Conservation (phyloP, 2,888 invertebrate genomes). For the Trachelus tabidus region DNA sequence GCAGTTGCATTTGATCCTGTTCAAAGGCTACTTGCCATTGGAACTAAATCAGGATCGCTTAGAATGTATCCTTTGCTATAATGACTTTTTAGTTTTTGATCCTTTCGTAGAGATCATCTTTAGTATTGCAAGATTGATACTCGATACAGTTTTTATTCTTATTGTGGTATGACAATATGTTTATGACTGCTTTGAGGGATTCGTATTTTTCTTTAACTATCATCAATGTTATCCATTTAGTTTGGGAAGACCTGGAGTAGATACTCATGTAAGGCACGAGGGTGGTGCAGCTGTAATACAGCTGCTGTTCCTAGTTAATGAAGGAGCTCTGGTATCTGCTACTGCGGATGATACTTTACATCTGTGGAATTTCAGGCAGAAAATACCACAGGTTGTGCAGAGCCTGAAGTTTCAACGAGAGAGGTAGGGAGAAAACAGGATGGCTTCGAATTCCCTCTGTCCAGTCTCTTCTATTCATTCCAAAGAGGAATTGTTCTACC, state of each 20-base stretch:
- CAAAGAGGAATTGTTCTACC: not conserved
- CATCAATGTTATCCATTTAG: constrained; percentile 67
- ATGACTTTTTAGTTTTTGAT: not conserved
- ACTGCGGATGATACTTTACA: constrained; percentile 97
- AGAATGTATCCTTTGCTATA: constrained; percentile 90
- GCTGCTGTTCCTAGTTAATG: constrained; percentile 95
- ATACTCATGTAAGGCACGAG: constrained; percentile 93
- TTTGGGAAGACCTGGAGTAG: constrained; percentile 96
- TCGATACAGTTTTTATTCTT: not conserved
- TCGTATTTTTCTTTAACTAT: constrained; percentile 59
- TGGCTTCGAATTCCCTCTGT: not conserved
- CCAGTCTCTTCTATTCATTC: not conserved
- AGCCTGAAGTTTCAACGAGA: constrained; percentile 97
- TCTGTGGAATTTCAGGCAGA: constrained; percentile 97
- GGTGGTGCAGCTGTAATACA: constrained; percentile 84
- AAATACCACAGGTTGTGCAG: constrained; percentile 93
- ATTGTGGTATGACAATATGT: constrained; percentile 15
- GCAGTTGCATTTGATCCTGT: constrained; percentile 98
- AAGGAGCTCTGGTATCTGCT: constrained; percentile 94
- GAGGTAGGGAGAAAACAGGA: constrained; percentile 72
- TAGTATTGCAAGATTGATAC: not conserved
- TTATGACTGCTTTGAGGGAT: constrained; percentile 15
- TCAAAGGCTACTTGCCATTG: constrained; percentile 96
- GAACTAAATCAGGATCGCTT: constrained; percentile 93
- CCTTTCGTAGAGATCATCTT: not conserved